Base-by-base conservation (phyloP, 2,113 vertebrate genomes). In the Hiodon tergisus region DNA sequence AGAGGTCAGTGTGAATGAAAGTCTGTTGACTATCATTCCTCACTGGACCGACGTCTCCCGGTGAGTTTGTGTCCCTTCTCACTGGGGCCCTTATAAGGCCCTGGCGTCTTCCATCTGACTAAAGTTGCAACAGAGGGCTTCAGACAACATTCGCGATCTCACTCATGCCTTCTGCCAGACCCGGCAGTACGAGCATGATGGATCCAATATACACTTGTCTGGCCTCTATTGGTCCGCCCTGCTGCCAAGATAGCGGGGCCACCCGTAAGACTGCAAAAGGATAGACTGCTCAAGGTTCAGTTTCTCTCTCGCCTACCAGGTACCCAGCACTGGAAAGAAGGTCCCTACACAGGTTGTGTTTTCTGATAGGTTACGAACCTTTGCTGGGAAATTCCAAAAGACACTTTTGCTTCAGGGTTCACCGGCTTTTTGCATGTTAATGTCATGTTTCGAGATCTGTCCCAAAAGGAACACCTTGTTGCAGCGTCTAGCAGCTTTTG, bases 31-130 rank as follows among this genome's bases (percentile, higher is more conserved):
- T 52, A 50, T 50, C 4, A 9, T 16, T 68, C 48, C 5, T 11
- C 51, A 11, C 50, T 16, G 67, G n/a, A 7, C 5, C 14, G 14
- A 59, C 58, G 9, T 14, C 58, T 59, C 58, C 58, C 58, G 0
- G 4, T 14, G 14, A 6, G 4, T 3, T 59, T 9, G 3, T 9
- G 58, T 3, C 47, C 51, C 14, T 16, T 1, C 6, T 53, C 51
- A 8, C 13, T 14, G 50, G 67, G 67, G 66, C 3, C 67, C 67
- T 69, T 69, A 69, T 69, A 69, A 52, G 67, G 67, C 67, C 13
- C 9, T 9, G 50, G 13, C 14, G 16, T 11, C 50, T 6, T n/a
- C 67, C 50, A 11, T 52, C 47, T 48, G 7, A 14, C 13, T 4
- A 13, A 9, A 50, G 4, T 11, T 7, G 50, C 67, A 52, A 50